phyloP scores from a whole-genome alignment of 2,888 invertebrate genomes.

The Latheticus oryzae region DNA sequence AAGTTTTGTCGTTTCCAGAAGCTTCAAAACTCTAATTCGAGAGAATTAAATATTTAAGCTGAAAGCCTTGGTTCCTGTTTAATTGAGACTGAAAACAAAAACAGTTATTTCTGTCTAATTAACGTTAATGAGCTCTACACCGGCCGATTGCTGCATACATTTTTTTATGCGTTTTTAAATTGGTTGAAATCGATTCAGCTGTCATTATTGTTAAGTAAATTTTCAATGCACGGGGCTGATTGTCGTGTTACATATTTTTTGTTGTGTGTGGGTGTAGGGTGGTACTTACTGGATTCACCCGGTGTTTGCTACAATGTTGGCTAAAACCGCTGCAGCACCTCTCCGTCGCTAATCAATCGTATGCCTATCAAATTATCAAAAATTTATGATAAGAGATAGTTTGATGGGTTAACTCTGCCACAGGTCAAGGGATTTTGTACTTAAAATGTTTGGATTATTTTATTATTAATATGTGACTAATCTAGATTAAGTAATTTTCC shows the following conservation, averaged over 20 bases:
- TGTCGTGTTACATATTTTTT: constrained; percentile 61
- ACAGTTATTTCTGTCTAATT: too few relatives aligned
- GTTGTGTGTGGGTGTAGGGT: constrained; percentile 65
- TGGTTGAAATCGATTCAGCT: neutral
- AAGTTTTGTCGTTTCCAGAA: too few relatives aligned
- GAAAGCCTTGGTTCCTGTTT: too few relatives aligned
- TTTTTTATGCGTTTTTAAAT: constrained; percentile 10
- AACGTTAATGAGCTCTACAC: too few relatives aligned
- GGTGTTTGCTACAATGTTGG: constrained; percentile 66
- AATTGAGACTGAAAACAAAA: too few relatives aligned
- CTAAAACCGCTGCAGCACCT: constrained; percentile 65
- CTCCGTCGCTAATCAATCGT: constrained; percentile 61
- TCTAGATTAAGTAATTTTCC: constrained; percentile 60
- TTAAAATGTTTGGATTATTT: constrained; percentile 58
- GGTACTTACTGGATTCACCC: constrained; percentile 64
- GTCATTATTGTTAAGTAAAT: constrained; percentile 28
- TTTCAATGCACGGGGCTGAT: constrained; percentile 15
- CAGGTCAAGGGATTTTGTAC: constrained; percentile 62
- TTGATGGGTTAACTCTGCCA: constrained; percentile 59
- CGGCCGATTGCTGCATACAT: too few relatives aligned
- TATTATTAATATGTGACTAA: constrained; percentile 63
- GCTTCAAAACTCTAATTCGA: too few relatives aligned
- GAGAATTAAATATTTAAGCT: too few relatives aligned
- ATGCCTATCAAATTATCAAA: constrained; percentile 55
- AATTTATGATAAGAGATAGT: constrained; percentile 29